These are phyloP conservation scores for Chondrosia reniformis DNA, from an alignment of 37 sponge, comb jelly and placozoan species.

Conservation along the genomic window DNA sequence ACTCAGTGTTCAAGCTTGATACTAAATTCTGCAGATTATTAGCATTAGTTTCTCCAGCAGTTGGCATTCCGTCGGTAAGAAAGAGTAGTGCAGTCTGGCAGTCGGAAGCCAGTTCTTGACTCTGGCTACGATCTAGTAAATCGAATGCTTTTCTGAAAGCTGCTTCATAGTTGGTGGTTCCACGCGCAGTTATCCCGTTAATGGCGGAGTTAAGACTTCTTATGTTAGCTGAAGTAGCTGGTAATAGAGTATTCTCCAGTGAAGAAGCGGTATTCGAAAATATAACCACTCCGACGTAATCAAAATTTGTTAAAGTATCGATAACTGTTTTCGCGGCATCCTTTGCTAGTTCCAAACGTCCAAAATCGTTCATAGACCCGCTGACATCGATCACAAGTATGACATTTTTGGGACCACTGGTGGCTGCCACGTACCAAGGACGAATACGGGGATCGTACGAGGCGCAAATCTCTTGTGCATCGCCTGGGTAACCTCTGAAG, in stretches of 20 bases:
- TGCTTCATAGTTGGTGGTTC: neutral
- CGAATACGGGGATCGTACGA: slow-evolving; percentile 29
- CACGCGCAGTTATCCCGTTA: neutral
- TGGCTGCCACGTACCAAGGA: slow-evolving; percentile 32
- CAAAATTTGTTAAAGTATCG: neutral
- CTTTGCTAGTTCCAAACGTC: neutral
- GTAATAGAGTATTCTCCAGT: too few relatives aligned
- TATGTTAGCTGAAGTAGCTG: too few relatives aligned
- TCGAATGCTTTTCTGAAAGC: neutral
- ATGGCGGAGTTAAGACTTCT: neutral
- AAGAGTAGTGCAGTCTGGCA: neutral
- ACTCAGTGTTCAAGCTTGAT: neutral
- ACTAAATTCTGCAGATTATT: neutral
- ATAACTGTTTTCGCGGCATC: neutral
- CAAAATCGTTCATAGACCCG: neutral
- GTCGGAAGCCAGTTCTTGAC: neutral
- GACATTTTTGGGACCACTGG: slow-evolving; percentile 26
- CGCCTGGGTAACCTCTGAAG: neutral
- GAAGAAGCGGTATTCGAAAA: neutral
- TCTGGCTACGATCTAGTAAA: neutral
- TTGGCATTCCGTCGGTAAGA: neutral
- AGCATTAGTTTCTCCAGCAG: neutral
- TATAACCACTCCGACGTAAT: neutral
- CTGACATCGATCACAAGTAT: slow-evolving; percentile 4
- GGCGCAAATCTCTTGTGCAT: neutral